A percentile compares a stretch with the other conserved stretches of the same genome.
These are phyloP conservation scores for Labeo catla DNA, from an alignment of 2,113 vertebrate genomes.

Conservation along the genomic window DNA sequence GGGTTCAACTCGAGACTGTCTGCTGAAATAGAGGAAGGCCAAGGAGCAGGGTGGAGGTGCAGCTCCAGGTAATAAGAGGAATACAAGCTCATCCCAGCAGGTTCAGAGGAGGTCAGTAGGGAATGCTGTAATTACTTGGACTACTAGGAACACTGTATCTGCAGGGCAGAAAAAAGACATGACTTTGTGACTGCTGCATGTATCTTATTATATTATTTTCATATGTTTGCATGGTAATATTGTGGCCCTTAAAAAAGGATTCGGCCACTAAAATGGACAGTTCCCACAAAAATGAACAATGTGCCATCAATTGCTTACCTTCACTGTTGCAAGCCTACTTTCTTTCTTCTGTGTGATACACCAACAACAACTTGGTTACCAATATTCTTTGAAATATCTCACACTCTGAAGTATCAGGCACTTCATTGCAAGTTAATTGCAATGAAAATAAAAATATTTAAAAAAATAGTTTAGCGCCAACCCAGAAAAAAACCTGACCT, in stretches of 20 bases:
- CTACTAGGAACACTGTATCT: background rate
- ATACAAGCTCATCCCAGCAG: slow-evolving; percentile 41
- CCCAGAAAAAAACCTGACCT: too few species aligned
- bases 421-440: too few species aligned
- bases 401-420: too few species aligned
- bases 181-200: background rate
- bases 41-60: slow-evolving; percentile 28
- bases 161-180: background rate
- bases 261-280: background rate
- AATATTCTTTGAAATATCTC: too few species aligned
- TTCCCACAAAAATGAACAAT: background rate
- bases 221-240: background rate
- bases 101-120: slow-evolving; percentile 39
- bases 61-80: slow-evolving; percentile 48
- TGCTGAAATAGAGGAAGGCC: slow-evolving; percentile 41
- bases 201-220: background rate
- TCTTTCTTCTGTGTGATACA: background rate
- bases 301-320: background rate
- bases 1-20: slow-evolving; percentile 30
- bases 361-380: too few species aligned
- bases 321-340: background rate
- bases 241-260: background rate
- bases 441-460: too few species aligned
- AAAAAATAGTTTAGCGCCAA: too few species aligned
- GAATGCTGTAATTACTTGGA: slow-evolving; percentile 36